A percentile compares a stretch with the other conserved stretches of the same genome.
phyloP scores from a whole-genome alignment of 2,113 vertebrate genomes.

The Hyperopisus bebe region DNA sequence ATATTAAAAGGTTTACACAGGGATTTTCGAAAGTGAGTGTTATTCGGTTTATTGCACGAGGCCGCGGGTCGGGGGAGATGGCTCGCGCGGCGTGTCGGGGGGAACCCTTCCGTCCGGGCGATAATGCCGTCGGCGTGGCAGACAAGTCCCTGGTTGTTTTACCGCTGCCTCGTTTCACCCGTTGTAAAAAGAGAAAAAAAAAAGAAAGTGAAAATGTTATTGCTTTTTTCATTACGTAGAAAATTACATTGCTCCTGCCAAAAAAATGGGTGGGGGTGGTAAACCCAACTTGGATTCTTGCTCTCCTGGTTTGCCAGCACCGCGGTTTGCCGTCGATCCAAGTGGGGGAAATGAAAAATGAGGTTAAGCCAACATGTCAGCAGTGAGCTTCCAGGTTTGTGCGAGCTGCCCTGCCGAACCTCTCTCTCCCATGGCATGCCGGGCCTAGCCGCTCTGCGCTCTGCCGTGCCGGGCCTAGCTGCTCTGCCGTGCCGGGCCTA shows the following conservation, averaged over 20 bases:
- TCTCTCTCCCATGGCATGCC: neutral
- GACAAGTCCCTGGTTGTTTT: slow-evolving; percentile 33
- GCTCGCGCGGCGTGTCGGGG: neutral
- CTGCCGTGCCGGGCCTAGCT: neutral
- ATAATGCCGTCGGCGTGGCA: slow-evolving; percentile 38
- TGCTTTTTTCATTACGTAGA: slow-evolving; percentile 44
- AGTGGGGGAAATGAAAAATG: slow-evolving; percentile 29
- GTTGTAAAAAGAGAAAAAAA: slow-evolving; percentile 21
- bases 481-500: neutral
- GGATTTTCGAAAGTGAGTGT: slow-evolving; percentile 16
- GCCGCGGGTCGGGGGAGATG: neutral
- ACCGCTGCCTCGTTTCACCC: slow-evolving; percentile 2
- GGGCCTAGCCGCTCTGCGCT: neutral
- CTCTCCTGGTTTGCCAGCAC: slow-evolving; percentile 24
- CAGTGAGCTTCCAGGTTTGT: slow-evolving; percentile 21
- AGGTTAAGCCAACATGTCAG: slow-evolving; percentile 31
- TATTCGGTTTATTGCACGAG: slow-evolving; percentile 20
- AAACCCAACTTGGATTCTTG: slow-evolving; percentile 13
- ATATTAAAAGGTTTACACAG: slow-evolving; percentile 27
- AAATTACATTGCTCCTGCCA: slow-evolving; percentile 42
- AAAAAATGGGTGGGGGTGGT: neutral
- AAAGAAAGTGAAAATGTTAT: slow-evolving; percentile 37
- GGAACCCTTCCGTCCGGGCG: slow-evolving; percentile 2
- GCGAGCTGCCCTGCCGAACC: neutral
- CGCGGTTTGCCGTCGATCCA: slow-evolving; percentile 27